Evolutionary conservation across 1,140 invertebrate species (phyloP).

Genomic region (Drosophila auraria): DNA sequence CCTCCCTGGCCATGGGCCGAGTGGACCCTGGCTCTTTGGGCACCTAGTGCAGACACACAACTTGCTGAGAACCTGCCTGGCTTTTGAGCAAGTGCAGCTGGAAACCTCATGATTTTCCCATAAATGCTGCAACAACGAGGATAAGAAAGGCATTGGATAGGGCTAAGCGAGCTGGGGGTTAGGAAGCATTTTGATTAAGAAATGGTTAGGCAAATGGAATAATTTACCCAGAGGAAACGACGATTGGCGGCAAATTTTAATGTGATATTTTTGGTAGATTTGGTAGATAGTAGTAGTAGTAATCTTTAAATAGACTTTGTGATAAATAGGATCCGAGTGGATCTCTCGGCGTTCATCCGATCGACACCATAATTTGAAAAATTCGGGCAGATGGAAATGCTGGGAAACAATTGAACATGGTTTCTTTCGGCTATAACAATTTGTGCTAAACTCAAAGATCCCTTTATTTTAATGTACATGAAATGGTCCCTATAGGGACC

Average conservation of each 20-base stretch:
- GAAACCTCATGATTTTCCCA: conserved; percentile 77
- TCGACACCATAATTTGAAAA: too few species aligned
- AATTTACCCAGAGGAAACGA: conserved; percentile 1
- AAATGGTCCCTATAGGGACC: too few species aligned
- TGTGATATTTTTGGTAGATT: not conserved
- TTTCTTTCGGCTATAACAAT: too few species aligned
- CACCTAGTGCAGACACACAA: conserved; percentile 34
- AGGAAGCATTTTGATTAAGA: conserved; percentile 9
- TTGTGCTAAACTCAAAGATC: too few species aligned
- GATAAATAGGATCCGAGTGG: not conserved
- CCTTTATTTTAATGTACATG: too few species aligned
- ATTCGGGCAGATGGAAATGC: too few species aligned
- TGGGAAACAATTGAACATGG: too few species aligned
- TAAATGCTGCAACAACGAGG: conserved; percentile 61
- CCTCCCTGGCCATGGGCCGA: not conserved
- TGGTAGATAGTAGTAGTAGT: not conserved
- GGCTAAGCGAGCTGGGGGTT: not conserved
- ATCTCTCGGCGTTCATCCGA: not conserved
- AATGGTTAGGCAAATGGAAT: conserved; percentile 4
- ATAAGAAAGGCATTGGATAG: conserved; percentile 6
- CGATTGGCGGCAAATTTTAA: not conserved
- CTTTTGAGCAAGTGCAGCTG: conserved; percentile 55
- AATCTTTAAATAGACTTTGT: not conserved
- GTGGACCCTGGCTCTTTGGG: conserved; percentile 6
- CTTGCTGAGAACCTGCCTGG: conserved; percentile 20